Evolutionary conservation across 2,797 vertebrate genomes (phyloP), one percentile per base, ranked within the genome.

Genomic region (Sternarchorhynchus goeldii): DNA sequence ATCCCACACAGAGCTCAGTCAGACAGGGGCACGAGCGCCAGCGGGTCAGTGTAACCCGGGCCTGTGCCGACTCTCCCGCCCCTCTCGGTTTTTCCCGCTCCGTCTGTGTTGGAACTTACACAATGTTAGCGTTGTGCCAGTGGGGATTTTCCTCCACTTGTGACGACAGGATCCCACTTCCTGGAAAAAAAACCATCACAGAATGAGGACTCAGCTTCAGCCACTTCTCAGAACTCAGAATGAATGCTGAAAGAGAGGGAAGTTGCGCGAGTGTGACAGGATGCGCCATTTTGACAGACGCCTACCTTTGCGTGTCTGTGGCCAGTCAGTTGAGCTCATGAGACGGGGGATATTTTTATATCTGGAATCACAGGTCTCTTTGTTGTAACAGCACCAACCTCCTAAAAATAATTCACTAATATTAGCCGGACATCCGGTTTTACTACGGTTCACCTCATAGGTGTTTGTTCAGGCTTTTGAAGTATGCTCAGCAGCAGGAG

Each of bases 111-210:
- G 17, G 2, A 80, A 91, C 94, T 92, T 91, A 95, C 95, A 94
- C 92, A 82, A 94, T 92, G 83, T 95, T 95, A 50, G 93, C 80
- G 76, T 94, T 95, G 80, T 94, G 85, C 94, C 94, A 95, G 80
- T 94, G 93, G 64, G 94, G 93, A 83, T 94, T 95, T 88, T 94
- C 94, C 17, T 93, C 93, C 0, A 80, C 87, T 77, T 92, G 91
- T 56, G 92, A 39, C 45, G 95, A 95, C 73, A 95, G 81, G 86
- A 95, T 93, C 84, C 95, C 95, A 85, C 84, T 91, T 72, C 94
- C 95, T 95, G 88, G 65, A 79, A 50, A 12, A 50, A 8, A 8
- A 89, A 84, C 66, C 53, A 81, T 75, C 2, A 50, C 84, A 79
- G 65, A 39, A 77, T 18, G 76, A 58, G 39, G 5, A 18, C 16